Evolutionary conservation across 2,113 vertebrate genomes (phyloP).

Genomic region (Sphaerodactylus townsendi): DNA sequence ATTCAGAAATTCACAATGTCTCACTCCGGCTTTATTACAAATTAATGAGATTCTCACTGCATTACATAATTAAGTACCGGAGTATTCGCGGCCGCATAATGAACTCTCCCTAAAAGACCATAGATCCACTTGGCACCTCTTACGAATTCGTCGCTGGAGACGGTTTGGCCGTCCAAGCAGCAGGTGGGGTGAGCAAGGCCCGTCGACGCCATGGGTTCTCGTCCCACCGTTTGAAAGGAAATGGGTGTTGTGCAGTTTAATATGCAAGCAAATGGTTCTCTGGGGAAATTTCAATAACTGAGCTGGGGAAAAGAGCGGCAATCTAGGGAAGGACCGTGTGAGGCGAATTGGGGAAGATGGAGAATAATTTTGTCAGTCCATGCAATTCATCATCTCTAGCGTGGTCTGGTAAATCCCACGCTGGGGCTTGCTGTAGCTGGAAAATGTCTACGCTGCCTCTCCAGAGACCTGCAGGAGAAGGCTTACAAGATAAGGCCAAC

Average conservation of each 20-base stretch:
- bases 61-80: slow-evolving; percentile 15
- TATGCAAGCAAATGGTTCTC: background rate
- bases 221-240: background rate
- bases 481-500: no score
- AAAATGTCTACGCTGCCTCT: no score
- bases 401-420: background rate
- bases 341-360: background rate
- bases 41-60: slow-evolving; percentile 28
- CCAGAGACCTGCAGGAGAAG: no score
- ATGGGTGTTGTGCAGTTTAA: background rate
- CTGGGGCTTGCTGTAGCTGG: no score
- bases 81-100: slow-evolving; percentile 1
- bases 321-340: background rate
- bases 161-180: background rate
- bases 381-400: background rate
- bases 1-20: slow-evolving; percentile 25
- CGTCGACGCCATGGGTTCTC: background rate
- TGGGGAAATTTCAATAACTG: background rate
- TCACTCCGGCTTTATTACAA: slow-evolving; percentile 38
- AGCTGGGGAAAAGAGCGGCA: background rate
- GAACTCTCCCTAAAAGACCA: background rate
- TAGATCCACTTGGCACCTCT: slow-evolving; percentile 17
- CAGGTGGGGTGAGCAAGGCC: fast-evolving
- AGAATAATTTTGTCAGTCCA: background rate
- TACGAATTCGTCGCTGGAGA: background rate